Evolutionary conservation across 2,113 vertebrate genomes (phyloP).

Genomic region (Pangasianodon gigas): DNA sequence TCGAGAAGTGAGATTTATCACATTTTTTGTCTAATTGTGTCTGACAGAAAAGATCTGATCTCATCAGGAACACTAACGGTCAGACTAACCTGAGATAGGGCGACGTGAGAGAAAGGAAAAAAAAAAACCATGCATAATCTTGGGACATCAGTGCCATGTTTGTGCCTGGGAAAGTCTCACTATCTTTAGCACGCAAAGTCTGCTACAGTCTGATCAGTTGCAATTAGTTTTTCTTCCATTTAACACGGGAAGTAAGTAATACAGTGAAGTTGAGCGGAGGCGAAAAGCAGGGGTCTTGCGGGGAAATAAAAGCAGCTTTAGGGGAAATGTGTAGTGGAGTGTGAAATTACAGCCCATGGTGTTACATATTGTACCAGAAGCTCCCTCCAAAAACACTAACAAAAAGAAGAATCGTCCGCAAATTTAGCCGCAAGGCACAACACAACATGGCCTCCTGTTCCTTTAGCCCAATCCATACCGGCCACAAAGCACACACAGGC

Average conservation of each 20-base stretch:
- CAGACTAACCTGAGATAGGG: background rate
- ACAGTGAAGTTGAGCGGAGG: constrained; percentile 79
- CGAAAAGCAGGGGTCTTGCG: constrained; percentile 87
- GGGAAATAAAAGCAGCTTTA: constrained; percentile 94
- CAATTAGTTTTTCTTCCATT: constrained; percentile 71
- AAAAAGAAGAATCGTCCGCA: constrained; percentile 82
- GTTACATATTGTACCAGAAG: constrained; percentile 99
- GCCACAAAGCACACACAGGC: constrained; percentile 50
- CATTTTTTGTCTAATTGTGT: background rate
- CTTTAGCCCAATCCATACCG: constrained; percentile 55
- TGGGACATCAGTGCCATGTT: constrained; percentile 7
- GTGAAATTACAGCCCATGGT: constrained; percentile 99
- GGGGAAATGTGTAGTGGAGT: constrained; percentile 95
- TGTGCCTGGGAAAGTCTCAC: background rate
- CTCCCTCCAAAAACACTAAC: constrained; percentile 81
- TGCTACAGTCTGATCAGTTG: constrained; percentile 49
- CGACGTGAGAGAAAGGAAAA: background rate
- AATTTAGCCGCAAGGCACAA: constrained; percentile 85
- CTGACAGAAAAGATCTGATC: constrained; percentile 10
- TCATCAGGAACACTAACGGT: background rate
- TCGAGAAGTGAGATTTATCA: background rate
- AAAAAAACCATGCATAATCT: background rate
- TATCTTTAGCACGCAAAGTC: constrained; percentile 32
- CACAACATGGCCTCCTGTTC: constrained; percentile 64
- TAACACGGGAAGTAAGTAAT: constrained; percentile 80